Percentiles rank a stretch among this genome's conserved stretches.
phyloP scores from a whole-genome alignment of 1,140 invertebrate genomes.

The Lycorma delicatula region DNA sequence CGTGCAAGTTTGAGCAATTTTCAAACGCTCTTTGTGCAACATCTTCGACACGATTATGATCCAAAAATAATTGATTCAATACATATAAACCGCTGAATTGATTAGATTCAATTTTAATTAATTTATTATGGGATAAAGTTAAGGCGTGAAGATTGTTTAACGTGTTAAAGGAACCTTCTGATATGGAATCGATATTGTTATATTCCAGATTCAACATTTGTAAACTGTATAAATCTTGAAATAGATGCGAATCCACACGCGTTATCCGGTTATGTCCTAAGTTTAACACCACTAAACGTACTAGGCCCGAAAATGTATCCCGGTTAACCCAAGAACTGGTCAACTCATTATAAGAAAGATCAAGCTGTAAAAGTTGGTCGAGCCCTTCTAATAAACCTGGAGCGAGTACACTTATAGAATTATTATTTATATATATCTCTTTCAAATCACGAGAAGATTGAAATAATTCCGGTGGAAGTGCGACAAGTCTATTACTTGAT shows the following conservation, averaged over 20 bases:
- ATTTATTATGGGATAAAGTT: slow-evolving; percentile 61
- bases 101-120: slow-evolving; percentile 55
- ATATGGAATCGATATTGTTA: slow-evolving; percentile 62
- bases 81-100: slow-evolving; percentile 64
- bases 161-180: slow-evolving; percentile 61
- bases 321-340: slow-evolving; percentile 68
- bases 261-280: slow-evolving; percentile 63
- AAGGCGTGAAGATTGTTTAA: slow-evolving; percentile 67
- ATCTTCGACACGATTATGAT: slow-evolving; percentile 60
- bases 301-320: slow-evolving; percentile 64
- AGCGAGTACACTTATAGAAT: slow-evolving; percentile 64
- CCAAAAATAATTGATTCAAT: slow-evolving; percentile 61
- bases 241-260: slow-evolving; percentile 59
- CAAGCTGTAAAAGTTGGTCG: slow-evolving; percentile 63
- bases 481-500: slow-evolving; percentile 64
- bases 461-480: slow-evolving; percentile 65
- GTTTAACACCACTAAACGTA: slow-evolving; percentile 63
- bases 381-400: slow-evolving; percentile 66
- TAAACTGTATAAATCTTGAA: slow-evolving; percentile 63
- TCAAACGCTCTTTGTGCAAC: slow-evolving; percentile 64
- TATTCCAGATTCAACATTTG: slow-evolving; percentile 67
- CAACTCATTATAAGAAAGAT: slow-evolving; percentile 63
- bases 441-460: slow-evolving; percentile 53
- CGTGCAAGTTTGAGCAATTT: slow-evolving; percentile 71
- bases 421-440: slow-evolving; percentile 69